These are phyloP conservation scores for Stenodera caucasica DNA, from an alignment of 2,888 invertebrate species.

Conservation along the genomic window DNA sequence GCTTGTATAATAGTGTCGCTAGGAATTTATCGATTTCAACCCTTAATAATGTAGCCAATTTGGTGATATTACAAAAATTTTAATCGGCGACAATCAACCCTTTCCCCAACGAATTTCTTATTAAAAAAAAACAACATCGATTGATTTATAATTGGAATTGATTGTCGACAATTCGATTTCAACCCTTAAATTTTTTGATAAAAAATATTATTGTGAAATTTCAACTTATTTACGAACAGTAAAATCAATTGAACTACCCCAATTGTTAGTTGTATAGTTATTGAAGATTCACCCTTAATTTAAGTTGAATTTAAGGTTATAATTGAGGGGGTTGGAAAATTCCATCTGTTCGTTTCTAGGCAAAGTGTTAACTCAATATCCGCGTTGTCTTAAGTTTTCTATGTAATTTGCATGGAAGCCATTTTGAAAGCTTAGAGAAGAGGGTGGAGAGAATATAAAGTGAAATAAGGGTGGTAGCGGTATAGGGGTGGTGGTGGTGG, in stretches of 20 bases:
- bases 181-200: no score
- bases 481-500: constrained; percentile 22
- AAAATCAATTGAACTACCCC: constrained; percentile 4
- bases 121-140: no score
- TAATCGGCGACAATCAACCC: no score
- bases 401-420: constrained; percentile 57
- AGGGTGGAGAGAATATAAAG: constrained; percentile 27
- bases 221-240: no score
- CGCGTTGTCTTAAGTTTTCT: constrained; percentile 57
- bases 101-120: no score
- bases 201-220: no score
- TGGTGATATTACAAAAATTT: not conserved
- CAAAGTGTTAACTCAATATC: constrained; percentile 55
- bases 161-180: no score
- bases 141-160: no score
- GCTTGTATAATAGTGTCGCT: not conserved
- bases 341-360: constrained; percentile 33
- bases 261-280: not conserved
- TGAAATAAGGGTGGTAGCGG: constrained; percentile 15
- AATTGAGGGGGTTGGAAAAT: not conserved
- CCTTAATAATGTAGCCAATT: not conserved
- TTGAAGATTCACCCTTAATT: constrained; percentile 1
- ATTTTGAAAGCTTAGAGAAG: constrained; percentile 52
- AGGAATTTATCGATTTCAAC: constrained; percentile 4
- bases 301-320: not conserved